These are phyloP conservation scores for Tachystola acroxantha DNA, from an alignment of 2,888 invertebrate genomes.

Conservation along the genomic window DNA sequence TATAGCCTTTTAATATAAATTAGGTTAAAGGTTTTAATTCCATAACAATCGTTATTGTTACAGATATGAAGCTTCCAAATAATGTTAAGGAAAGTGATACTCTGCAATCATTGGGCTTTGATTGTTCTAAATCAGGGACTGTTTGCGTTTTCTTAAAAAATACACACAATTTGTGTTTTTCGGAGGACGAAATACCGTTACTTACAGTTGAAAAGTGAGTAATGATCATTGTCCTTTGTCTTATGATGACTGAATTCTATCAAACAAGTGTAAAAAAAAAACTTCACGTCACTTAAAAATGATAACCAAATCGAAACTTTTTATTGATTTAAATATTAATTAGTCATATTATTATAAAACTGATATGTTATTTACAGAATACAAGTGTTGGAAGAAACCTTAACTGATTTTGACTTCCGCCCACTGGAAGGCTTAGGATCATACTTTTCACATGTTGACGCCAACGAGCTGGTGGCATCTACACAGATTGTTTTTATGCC, in stretches of 20 bases:
- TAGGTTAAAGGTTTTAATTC: too few species aligned
- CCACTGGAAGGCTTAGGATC: slow-evolving; percentile 30
- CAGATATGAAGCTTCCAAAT: slow-evolving; percentile 6
- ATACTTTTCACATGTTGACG: slow-evolving; percentile 30
- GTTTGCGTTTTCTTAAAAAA: slow-evolving; percentile 15
- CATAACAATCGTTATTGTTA: too few species aligned
- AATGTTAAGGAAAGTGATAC: slow-evolving; percentile 3
- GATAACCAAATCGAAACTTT: too few species aligned
- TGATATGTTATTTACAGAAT: slow-evolving; percentile 20
- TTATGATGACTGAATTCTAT: too few species aligned
- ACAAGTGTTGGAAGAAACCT: slow-evolving; percentile 18
- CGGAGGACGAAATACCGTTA: slow-evolving; percentile 14
- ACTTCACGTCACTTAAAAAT: too few species aligned
- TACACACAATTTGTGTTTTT: slow-evolving; percentile 15
- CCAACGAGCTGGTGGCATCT: slow-evolving; percentile 33
- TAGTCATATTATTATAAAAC: too few species aligned
- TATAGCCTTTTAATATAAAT: too few species aligned
- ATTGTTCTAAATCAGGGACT: slow-evolving; percentile 11
- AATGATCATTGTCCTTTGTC: too few species aligned
- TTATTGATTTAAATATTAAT: too few species aligned
- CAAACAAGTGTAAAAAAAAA: too few species aligned
- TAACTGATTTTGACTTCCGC: slow-evolving; percentile 9
- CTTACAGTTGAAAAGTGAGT: slow-evolving; percentile 23
- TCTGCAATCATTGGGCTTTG: slow-evolving; percentile 19
- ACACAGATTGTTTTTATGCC: slow-evolving; percentile 27